Percentiles rank a stretch among this genome's conserved stretches.
These are phyloP conservation scores for Microctenopoma lineatum DNA, from an alignment of 2,797 vertebrate species.

Conservation along the genomic window DNA sequence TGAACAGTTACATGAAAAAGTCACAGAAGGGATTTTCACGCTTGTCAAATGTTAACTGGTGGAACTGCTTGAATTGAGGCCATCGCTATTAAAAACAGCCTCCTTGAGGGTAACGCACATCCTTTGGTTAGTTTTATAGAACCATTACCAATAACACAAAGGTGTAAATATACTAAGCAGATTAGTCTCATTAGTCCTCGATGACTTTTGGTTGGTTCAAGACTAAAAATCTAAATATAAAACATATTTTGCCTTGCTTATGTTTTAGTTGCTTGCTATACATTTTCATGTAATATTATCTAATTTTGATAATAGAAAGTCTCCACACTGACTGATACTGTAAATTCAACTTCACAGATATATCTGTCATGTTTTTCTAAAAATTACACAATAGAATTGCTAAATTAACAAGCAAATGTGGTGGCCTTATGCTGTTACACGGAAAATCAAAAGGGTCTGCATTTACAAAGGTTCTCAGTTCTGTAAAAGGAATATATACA, in stretches of 20 bases:
- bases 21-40: too few relatives aligned
- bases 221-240: too few relatives aligned
- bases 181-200: background rate
- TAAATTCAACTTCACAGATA: background rate
- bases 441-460: slow-evolving; percentile 27
- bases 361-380: slow-evolving; percentile 5
- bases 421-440: slow-evolving; percentile 8
- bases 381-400: slow-evolving; percentile 21
- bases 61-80: background rate
- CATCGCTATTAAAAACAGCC: background rate
- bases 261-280: too few relatives aligned
- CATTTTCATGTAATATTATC: too few relatives aligned
- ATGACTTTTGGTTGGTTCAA: background rate
- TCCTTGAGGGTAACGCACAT: background rate
- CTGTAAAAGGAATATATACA: slow-evolving; percentile 27
- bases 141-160: too few relatives aligned
- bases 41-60: too few relatives aligned
- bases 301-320: too few relatives aligned
- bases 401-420: slow-evolving; percentile 29
- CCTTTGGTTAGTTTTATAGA: background rate
- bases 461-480: slow-evolving; percentile 26
- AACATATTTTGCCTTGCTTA: too few relatives aligned
- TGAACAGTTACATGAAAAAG: too few relatives aligned
- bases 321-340: too few relatives aligned
- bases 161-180: background rate